Evolutionary conservation across 1,140 invertebrate genomes (phyloP), one percentile per base, ranked within the genome.

Genomic region (Holotrichia oblita): DNA sequence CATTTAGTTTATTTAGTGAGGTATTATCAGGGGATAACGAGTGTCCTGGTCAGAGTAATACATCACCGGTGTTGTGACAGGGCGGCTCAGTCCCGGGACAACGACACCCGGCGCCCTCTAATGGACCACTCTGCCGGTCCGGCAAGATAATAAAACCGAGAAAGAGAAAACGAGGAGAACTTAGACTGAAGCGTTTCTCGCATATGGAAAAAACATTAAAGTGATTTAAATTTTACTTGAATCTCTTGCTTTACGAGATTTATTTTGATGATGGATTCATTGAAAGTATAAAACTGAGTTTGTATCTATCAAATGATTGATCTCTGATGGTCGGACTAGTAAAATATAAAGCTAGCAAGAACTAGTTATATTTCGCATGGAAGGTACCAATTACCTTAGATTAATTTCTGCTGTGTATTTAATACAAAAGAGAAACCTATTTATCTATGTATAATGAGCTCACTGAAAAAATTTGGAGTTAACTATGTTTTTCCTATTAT

Each of bases 11-110:
- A 76, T 76, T 76, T 76, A 76, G 75, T 76, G 44, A 4, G 44
- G 75, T 76, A 76, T 76, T 76, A 76, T 48, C 75, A 76, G 14
- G 75, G 75, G 75, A 76, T 76, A 76, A 76, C 75, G 75, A 76
- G 75, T 76, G 75, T 76, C 75, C 75, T 55, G 44, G 17, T 74
- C 75, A 76, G 17, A 55, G 75, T 40, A 76, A 76, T 76, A 76
- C 75, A 76, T 76, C 75, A 76, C 75, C 41, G 75, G 41, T 76
- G 75, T 76, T 76, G 75, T 76, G 75, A 76, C 75, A 76, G 22
- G 75, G n/a, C 41, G 22, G 42, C 44, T 55, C 44, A 27, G 75
- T 14, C n/a, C 17, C 40, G 17, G 73, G 40, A 34, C 17, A 40
- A 76, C 75, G 75, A 27, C 40, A 76, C 75, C 4, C 22, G 27